Evolutionary conservation across 1,140 invertebrate genomes (phyloP).

Genomic region (Manduca sexta): DNA sequence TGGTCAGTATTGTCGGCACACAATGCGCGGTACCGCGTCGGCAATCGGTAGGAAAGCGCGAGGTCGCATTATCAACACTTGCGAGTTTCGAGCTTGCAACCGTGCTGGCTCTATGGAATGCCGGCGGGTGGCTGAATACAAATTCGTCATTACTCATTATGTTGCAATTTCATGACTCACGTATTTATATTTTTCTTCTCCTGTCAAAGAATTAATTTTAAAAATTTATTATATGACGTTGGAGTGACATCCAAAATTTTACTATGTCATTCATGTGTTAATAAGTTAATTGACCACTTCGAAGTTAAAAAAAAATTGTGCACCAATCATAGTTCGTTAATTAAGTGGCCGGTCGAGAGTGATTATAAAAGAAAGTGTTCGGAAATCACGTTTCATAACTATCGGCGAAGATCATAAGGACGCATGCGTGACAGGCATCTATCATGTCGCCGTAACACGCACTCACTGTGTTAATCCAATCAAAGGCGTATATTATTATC

Average conservation of each 20-base stretch:
- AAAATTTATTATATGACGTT: constrained; percentile 7
- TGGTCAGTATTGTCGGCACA: no score
- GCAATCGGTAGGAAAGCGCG: no score
- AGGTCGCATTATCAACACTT: not conserved
- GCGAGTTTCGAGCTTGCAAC: no score
- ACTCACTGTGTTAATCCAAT: constrained; percentile 17
- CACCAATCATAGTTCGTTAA: constrained; percentile 10
- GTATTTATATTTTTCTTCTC: constrained; percentile 23
- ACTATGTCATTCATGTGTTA: constrained; percentile 16
- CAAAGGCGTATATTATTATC: constrained; percentile 21
- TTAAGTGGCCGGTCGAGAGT: constrained; percentile 14
- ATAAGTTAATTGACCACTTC: constrained; percentile 16
- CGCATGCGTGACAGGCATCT: constrained; percentile 16
- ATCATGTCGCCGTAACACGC: constrained; percentile 11
- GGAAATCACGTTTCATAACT: constrained; percentile 6
- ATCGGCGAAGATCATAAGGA: constrained; percentile 8
- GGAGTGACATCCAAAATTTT: constrained; percentile 4
- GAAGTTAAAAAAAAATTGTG: constrained; percentile 3
- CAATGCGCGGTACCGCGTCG: no score
- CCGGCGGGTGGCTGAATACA: constrained; percentile 50
- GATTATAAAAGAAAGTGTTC: constrained; percentile 6
- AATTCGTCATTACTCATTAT: constrained; percentile 45
- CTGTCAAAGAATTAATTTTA: constrained; percentile 9
- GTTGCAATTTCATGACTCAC: constrained; percentile 52
- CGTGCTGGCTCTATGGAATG: constrained; percentile 48